A percentile compares a stretch with the other conserved stretches of the same genome.
phyloP scores from a whole-genome alignment of 2,797 vertebrate species.

The Danio choprae region DNA sequence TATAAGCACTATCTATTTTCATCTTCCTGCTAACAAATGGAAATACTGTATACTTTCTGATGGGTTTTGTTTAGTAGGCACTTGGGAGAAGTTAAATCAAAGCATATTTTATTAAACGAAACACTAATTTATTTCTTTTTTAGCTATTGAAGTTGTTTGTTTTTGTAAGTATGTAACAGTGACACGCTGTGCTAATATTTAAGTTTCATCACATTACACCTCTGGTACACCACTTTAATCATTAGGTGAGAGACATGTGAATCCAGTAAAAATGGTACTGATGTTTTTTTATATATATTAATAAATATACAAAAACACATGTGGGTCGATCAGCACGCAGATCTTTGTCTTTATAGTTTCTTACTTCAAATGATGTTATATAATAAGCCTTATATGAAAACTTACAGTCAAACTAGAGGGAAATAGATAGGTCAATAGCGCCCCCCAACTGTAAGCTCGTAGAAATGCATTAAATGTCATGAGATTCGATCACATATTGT shows the following conservation, averaged over 20 bases:
- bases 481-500: too few relatives aligned
- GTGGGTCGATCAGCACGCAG: background rate
- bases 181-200: background rate
- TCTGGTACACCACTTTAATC: background rate
- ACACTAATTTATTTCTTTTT: conserved; percentile 55
- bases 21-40: conserved; percentile 41
- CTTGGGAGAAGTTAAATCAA: conserved; percentile 34
- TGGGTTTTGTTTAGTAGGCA: conserved; percentile 10
- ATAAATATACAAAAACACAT: conserved; percentile 9
- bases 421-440: background rate
- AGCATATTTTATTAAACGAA: conserved; percentile 66
- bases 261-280: conserved; percentile 43
- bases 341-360: background rate
- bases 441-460: background rate
- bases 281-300: background rate
- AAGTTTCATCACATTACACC: background rate
- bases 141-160: conserved; percentile 51
- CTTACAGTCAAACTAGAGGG: too few relatives aligned
- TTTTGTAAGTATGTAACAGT: conserved; percentile 25
- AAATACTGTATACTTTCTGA: conserved; percentile 23
- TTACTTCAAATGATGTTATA: background rate
- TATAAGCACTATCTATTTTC: conserved; percentile 52
- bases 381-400: background rate
- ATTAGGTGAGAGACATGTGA: conserved; percentile 3
- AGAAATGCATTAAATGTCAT: background rate